phyloP scores from a whole-genome alignment of 2,113 vertebrate species.

The Ceyx cyanopectus region DNA sequence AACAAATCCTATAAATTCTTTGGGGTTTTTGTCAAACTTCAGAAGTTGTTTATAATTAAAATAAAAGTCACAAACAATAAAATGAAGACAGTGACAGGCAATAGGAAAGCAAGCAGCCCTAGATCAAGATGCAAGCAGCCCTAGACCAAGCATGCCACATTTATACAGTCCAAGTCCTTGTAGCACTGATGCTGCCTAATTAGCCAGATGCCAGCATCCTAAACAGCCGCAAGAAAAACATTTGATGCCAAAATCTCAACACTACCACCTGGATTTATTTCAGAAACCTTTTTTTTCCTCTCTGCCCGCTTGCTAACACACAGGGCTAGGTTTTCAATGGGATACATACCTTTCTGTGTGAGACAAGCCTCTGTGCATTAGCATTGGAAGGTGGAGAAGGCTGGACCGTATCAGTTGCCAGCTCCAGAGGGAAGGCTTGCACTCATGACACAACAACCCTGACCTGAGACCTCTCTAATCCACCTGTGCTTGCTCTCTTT shows the following conservation, averaged over 20 bases:
- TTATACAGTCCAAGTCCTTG: not conserved
- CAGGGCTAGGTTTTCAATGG: not conserved
- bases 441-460: not conserved
- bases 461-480: not conserved
- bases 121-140: not conserved
- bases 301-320: not conserved
- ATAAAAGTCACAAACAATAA: slow-evolving; percentile 13
- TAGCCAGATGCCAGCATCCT: not conserved
- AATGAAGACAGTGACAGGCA: not conserved
- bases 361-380: not conserved
- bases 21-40: not conserved
- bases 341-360: accelerated
- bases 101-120: not conserved
- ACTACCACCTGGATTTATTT: not conserved
- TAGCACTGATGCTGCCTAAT: not conserved
- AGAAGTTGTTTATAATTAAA: not conserved
- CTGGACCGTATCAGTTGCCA: not conserved
- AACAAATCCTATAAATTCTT: not conserved
- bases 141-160: accelerated
- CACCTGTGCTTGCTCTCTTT: not conserved
- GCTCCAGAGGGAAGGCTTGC: not conserved
- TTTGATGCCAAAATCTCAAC: not conserved
- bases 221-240: not conserved
- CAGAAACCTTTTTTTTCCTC: not conserved
- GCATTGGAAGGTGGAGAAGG: not conserved